Evolutionary conservation across 2,797 vertebrate genomes (phyloP).

Genomic region (Xenentodon cancila): DNA sequence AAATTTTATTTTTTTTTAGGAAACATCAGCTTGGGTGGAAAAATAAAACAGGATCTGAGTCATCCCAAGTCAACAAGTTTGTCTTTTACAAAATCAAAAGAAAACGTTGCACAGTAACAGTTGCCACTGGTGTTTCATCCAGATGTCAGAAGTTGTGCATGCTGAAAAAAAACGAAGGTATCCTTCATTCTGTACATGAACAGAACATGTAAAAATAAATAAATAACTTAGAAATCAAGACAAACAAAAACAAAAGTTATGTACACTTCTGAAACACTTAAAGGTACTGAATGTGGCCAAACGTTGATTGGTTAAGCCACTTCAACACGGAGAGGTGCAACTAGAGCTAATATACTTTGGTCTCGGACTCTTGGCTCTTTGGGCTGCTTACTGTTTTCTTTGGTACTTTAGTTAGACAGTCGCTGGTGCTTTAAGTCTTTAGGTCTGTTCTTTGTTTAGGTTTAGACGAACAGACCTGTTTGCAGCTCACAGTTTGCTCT

Average conservation of each 20-base stretch:
- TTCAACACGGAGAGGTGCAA: conserved; percentile 7
- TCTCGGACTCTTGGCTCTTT: conserved; percentile 54
- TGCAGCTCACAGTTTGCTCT: conserved; percentile 89
- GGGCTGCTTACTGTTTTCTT: conserved; percentile 44
- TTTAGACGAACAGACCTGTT: neutral
- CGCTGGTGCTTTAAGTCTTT: conserved; percentile 50
- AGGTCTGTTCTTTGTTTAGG: neutral
- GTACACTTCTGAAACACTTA: conserved; percentile 56
- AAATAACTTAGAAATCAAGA: conserved; percentile 80
- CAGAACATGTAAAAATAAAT: conserved; percentile 77
- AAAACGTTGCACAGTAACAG: conserved; percentile 12
- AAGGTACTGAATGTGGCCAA: conserved; percentile 16
- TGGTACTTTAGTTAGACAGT: conserved; percentile 40
- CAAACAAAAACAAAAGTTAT: conserved; percentile 48
- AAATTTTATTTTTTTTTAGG: conserved; percentile 61
- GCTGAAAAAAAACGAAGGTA: conserved; percentile 26
- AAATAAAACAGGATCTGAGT: conserved; percentile 38
- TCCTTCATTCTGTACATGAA: conserved; percentile 64
- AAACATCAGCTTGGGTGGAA: conserved; percentile 22
- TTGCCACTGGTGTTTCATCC: conserved; percentile 24
- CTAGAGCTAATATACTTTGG: conserved; percentile 46
- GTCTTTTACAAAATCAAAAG: conserved; percentile 36
- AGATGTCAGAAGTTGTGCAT: conserved; percentile 42
- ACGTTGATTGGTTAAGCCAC: conserved; percentile 34
- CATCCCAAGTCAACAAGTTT: conserved; percentile 21